These are phyloP conservation scores for Thamnophis sirtalis DNA, from an alignment of 2,113 vertebrate species.

Conservation along the genomic window DNA sequence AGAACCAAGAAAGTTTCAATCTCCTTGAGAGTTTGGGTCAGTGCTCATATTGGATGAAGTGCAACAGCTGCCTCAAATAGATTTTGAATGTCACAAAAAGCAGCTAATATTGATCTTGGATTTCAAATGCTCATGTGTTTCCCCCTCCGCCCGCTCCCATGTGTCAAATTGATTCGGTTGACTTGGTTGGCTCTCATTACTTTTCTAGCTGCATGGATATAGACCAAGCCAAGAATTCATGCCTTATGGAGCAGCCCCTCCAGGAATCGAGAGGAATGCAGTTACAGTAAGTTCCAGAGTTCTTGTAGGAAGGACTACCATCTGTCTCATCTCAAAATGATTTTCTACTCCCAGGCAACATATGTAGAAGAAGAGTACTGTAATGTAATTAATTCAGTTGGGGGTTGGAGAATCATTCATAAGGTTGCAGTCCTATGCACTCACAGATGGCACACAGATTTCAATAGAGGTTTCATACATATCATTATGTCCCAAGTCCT, in stretches of 20 bases:
- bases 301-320: background rate
- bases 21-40: background rate
- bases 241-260: background rate
- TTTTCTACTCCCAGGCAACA: background rate
- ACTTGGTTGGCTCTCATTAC: background rate
- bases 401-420: background rate
- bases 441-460: background rate
- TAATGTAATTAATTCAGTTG: background rate
- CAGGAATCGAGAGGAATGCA: background rate
- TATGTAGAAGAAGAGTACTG: background rate
- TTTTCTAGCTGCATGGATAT: background rate
- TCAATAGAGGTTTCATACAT: background rate
- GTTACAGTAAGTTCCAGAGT: background rate
- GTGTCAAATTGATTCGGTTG: background rate
- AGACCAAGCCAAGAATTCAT: background rate
- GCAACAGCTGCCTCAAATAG: background rate
- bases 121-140: background rate
- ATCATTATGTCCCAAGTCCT: background rate
- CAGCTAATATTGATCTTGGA: background rate
- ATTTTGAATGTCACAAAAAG: background rate
- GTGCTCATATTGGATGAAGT: background rate
- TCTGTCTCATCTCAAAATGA: background rate
- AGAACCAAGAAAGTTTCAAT: background rate
- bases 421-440: background rate
- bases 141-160: background rate